phyloP scores from a whole-genome alignment of 2,888 invertebrate genomes.

The Maniola hyperantus region DNA sequence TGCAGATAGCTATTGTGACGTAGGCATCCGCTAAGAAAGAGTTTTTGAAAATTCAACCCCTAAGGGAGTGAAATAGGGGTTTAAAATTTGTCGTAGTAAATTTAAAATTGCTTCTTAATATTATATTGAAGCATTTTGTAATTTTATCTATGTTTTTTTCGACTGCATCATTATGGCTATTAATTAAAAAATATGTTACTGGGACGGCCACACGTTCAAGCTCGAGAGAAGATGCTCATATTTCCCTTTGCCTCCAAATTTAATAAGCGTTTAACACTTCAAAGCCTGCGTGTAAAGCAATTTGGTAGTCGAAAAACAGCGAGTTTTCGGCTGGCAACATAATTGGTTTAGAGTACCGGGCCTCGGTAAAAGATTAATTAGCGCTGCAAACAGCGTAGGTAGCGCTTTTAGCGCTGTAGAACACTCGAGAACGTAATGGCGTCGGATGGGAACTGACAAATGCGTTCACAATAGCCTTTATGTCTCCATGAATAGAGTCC shows the following conservation, averaged over 20 bases:
- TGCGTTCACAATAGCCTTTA: constrained; percentile 41
- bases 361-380: constrained; percentile 76
- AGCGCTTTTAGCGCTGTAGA: constrained; percentile 62
- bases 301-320: constrained; percentile 77
- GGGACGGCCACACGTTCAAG: constrained; percentile 26
- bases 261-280: constrained; percentile 80
- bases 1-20: too few species aligned
- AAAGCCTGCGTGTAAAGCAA: constrained; percentile 76
- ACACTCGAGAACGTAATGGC: constrained; percentile 52
- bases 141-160: too few species aligned
- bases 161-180: not conserved
- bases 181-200: constrained; percentile 19
- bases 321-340: constrained; percentile 72
- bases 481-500: constrained; percentile 23
- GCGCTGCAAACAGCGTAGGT: constrained; percentile 67
- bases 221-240: constrained; percentile 39
- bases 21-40: too few species aligned
- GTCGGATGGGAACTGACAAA: constrained; percentile 30
- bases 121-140: too few species aligned
- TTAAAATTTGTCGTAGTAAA: too few species aligned
- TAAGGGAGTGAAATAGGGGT: too few species aligned
- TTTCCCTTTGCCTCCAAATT: constrained; percentile 75
- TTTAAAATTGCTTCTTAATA: too few species aligned
- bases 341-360: constrained; percentile 74
- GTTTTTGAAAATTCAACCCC: too few species aligned